Percentiles rank a stretch among this genome's conserved stretches.
Conservation (phyloP, 64 coral and sea anemone species). For the Porites lutea region DNA sequence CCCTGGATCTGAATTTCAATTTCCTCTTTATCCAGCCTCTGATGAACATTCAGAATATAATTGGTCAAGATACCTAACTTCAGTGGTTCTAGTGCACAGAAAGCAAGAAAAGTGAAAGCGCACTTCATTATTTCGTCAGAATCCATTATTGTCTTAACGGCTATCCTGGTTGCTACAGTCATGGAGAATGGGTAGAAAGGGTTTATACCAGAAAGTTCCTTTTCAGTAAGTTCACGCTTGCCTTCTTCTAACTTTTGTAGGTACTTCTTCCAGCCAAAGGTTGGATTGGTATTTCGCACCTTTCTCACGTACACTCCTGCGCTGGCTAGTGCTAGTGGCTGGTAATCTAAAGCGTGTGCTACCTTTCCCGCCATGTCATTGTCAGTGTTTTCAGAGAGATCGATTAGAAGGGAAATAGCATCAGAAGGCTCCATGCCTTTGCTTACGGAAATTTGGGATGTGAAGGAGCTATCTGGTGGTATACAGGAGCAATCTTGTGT, state of each 20-base stretch:
- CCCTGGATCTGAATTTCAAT: slow-evolving; percentile 14
- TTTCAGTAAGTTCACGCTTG: no score
- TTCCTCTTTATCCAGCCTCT: background rate
- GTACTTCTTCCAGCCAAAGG: slow-evolving; percentile 39
- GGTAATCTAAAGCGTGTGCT: slow-evolving; percentile 45
- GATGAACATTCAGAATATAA: slow-evolving; percentile 33
- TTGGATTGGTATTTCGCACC: background rate
- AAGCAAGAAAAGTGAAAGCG: no score
- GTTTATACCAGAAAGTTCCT: slow-evolving; percentile 23
- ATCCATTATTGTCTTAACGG: slow-evolving; percentile 23
- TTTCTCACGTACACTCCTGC: no score
- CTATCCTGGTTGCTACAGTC: slow-evolving; percentile 35
- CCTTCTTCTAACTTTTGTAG: slow-evolving; percentile 68
- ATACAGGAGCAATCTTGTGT: slow-evolving; percentile 48
- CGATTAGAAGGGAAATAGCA: slow-evolving; percentile 10
- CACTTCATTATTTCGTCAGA: slow-evolving; percentile 34
- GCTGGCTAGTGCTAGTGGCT: slow-evolving; percentile 48
- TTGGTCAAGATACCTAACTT: slow-evolving; percentile 25
- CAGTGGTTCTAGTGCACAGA: slow-evolving; percentile 51
- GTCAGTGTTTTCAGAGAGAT: slow-evolving; percentile 22
- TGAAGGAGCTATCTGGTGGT: background rate
- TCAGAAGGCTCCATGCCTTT: slow-evolving; percentile 23
- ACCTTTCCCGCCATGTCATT: background rate
- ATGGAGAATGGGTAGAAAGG: slow-evolving; percentile 39
- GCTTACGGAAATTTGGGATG: slow-evolving; percentile 26